Base-by-base conservation (phyloP, 2,888 invertebrate genomes). In the Ophion obscuratus region DNA sequence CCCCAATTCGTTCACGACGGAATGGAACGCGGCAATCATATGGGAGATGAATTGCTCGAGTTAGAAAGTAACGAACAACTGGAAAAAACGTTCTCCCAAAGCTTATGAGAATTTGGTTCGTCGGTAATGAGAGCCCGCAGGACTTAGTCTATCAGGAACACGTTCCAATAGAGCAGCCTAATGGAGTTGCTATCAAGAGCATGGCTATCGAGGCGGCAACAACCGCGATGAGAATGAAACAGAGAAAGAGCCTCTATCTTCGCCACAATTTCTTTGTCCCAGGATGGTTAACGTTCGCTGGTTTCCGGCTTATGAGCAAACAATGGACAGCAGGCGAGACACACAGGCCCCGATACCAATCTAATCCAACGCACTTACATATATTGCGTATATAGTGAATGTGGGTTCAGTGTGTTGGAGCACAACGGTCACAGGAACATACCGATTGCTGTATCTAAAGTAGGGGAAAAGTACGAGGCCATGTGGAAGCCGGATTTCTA, bases 401-500 rank as follows among this genome's bases (percentile, higher is more conserved):
- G 47, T 57, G 24, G 20, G 61, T 20, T 61, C 24, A 20, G 9
- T 9, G 61, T 61, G 61, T 61, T 7, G 2, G 61, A 24, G 61
- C 61, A 20, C 20, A 68, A 67, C 73, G 53, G 31, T 57, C 66
- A 31, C 27, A 74, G 81, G 36, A 24, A 9, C 14, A 24, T 24
- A 27, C 14, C 17, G 40, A 78, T 59, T 17, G 57, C 14, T 20
- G 24, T 70, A 31, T 70, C 53, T 31, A 20, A 44, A 9, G 36
- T 9, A 62, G 44, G 40, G 31, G 7, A 66, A 81, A 67, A 67
- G 59, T 67, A 66, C 71, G 77, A 77, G 80, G 73, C 80, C 87
- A 70, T 80, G 80, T 80, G 82, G 82, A 83, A 79, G 79, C 82
- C 53, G 80, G 85, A 87, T 87, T 87, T 87, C 80, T 61, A 10